Evolutionary conservation across 2,113 vertebrate genomes (phyloP).

Genomic region (Callipepla californica): DNA sequence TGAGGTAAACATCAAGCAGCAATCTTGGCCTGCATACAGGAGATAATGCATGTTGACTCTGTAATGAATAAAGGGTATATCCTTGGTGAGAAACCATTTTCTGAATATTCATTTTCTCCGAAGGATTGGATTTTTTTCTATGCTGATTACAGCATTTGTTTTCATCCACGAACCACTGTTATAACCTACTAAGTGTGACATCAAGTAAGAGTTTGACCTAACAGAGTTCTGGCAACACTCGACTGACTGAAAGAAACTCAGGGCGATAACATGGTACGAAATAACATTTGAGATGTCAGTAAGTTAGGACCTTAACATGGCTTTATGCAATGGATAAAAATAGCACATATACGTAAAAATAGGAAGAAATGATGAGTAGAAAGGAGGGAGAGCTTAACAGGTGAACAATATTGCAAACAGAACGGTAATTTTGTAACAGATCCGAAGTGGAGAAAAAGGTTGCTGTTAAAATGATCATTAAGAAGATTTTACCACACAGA

Average conservation of each 20-base stretch:
- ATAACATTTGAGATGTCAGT: background rate
- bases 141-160: constrained; percentile 22
- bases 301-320: background rate
- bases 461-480: background rate
- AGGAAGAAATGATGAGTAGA: background rate
- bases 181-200: background rate
- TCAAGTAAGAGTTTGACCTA: accelerated
- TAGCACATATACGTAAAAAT: background rate
- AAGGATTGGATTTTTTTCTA: background rate
- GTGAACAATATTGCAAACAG: background rate
- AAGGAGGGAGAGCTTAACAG: background rate
- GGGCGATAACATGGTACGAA: background rate
- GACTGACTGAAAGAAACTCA: background rate
- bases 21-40: background rate
- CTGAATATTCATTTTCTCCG: constrained; percentile 33
- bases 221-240: background rate
- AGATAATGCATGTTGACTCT: constrained; percentile 15
- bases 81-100: constrained; percentile 22
- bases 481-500: background rate
- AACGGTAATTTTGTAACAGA: background rate
- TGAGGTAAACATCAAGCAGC: constrained; percentile 25
- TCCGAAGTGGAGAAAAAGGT: background rate
- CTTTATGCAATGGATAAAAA: background rate
- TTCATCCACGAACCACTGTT: background rate
- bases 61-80: background rate